Base-by-base conservation (phyloP, 2,888 invertebrate genomes). In the Zygothrica quintamaculata region DNA sequence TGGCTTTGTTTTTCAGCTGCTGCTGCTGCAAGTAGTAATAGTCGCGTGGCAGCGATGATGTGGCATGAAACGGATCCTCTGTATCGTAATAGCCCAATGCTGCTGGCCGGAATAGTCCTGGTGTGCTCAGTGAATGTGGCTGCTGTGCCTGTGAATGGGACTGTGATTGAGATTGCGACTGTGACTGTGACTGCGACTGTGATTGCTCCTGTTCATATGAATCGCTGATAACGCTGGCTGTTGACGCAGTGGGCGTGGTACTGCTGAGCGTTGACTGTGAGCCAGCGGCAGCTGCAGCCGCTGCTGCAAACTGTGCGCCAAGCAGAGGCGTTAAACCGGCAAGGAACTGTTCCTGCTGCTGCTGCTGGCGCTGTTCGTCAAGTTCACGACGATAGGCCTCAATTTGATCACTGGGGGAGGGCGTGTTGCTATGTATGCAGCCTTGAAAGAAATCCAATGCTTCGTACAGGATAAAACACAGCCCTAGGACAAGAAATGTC, bases 391-490 rank as follows among this genome's bases (percentile, higher is more conserved):
- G 90, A 74, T 90, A 90, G 37, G 90, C 90, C 67, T 90, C 90
- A 57, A 90, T 90, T 69, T 90, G 90, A 61, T 90, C 89, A 74
- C 88, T 90, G 57, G 90, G 81, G 58, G 88, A 80, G 50, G 90
- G 89, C 59, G 85, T 89, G 74, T 88, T 88, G 78, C 88, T 91
- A 86, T 88, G 90, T 59, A 90, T 88, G 90, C 91, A 90, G 89
- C 93, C 92, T 90, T 93, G 92, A 89, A 94, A 92, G 89, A 94
- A 92, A 89, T 94, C 94, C 90, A 93, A 93, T 88, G 94, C 92
- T 91, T 94, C 93, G 90, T 94, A 94, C 87, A 94, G 93, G 88
- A 94, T 91, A 90, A 94, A 92, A 92, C 93, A 94, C 89, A 94
- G 92, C 78, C 94, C 94, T 81, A 94, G 92, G 86, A 94, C 92